These are phyloP conservation scores for Colius striatus DNA, from an alignment of 2,113 vertebrate species.

Conservation along the genomic window DNA sequence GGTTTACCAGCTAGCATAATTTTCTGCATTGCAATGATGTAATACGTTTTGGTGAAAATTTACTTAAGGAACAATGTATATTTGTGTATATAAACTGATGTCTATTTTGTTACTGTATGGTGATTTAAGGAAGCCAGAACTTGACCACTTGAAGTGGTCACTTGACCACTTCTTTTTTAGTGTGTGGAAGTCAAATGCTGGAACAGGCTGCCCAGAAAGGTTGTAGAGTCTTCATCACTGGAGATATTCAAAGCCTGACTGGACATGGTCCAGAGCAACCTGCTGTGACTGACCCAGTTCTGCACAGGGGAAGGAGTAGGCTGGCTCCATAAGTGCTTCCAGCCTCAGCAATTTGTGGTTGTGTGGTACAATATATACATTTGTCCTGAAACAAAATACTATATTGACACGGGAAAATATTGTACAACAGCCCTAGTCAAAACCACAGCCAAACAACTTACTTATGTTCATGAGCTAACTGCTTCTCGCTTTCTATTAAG, in stretches of 20 bases:
- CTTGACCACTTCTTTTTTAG: not conserved
- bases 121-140: not conserved
- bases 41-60: not conserved
- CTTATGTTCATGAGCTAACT: not conserved
- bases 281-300: not conserved
- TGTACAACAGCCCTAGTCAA: not conserved
- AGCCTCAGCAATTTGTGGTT: not conserved
- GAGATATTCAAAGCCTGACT: not conserved
- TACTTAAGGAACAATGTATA: not conserved
- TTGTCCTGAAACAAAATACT: not conserved
- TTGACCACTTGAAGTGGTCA: not conserved
- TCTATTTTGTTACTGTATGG: not conserved
- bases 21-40: not conserved
- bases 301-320: not conserved
- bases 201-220: not conserved
- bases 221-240: too few species aligned
- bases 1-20: not conserved
- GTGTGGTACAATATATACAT: not conserved
- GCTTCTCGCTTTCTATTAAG: not conserved
- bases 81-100: not conserved
- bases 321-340: not conserved
- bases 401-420: not conserved
- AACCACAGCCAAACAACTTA: not conserved
- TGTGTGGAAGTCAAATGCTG: not conserved
- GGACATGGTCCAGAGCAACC: not conserved